Percentiles rank a stretch among this genome's conserved stretches.
Evolutionary conservation across 2,888 invertebrate genomes (phyloP).

Genomic region (Euplagia quadripunctaria): DNA sequence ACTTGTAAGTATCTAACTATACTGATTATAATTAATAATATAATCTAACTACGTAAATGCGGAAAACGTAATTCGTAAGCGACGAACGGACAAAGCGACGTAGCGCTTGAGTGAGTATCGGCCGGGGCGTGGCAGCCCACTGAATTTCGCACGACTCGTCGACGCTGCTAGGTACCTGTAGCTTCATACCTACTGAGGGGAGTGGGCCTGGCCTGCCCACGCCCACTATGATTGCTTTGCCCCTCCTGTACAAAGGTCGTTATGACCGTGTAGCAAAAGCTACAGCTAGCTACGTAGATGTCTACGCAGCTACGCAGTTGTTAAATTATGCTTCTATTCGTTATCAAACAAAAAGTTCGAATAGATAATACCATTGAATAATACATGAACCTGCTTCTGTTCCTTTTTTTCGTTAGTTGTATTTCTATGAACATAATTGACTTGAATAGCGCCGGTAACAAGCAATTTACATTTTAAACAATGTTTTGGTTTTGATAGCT

Average conservation of each 20-base stretch:
- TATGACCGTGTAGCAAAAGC: neutral
- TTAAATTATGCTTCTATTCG: neutral
- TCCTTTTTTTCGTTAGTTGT: neutral
- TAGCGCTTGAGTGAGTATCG: too few species aligned
- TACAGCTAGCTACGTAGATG: neutral
- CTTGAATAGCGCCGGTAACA: neutral
- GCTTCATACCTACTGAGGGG: too few species aligned
- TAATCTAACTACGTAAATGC: too few species aligned
- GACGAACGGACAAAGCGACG: too few species aligned
- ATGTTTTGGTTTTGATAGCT: neutral
- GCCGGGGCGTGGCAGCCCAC: too few species aligned
- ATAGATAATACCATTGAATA: constrained; percentile 8
- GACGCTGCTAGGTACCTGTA: too few species aligned
- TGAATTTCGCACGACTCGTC: too few species aligned
- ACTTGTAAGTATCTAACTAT: too few species aligned
- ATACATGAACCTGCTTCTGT: constrained; percentile 3
- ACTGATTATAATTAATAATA: too few species aligned
- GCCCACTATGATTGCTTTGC: neutral
- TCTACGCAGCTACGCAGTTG: neutral
- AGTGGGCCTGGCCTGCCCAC: too few species aligned
- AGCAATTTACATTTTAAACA: neutral
- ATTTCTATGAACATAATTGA: neutral
- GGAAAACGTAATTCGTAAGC: too few species aligned
- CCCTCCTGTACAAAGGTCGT: neutral
- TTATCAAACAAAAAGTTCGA: constrained; percentile 3